Evolutionary conservation across 2,113 vertebrate genomes (phyloP).

Genomic region (Ictidomys tridecemlineatus): DNA sequence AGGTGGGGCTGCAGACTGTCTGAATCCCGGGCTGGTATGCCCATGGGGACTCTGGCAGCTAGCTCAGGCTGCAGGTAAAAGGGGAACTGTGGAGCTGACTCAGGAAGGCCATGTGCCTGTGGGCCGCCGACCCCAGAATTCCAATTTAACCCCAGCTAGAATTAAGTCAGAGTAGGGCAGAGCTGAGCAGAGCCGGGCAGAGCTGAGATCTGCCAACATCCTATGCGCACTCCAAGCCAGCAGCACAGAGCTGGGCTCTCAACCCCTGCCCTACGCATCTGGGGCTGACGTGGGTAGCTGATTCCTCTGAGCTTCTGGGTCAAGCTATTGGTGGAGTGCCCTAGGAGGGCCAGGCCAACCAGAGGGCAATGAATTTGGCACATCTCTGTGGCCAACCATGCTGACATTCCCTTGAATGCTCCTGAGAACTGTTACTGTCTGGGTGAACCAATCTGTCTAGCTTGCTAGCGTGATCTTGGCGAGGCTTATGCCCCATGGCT

Average conservation of each 20-base stretch:
- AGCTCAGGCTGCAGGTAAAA: background rate
- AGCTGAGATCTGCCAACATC: background rate
- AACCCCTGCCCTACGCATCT: background rate
- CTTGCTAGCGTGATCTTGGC: constrained; percentile 50
- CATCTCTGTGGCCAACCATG: background rate
- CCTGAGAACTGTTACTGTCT: background rate
- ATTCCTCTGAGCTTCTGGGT: background rate
- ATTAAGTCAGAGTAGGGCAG: background rate
- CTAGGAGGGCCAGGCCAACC: background rate
- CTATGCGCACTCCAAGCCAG: too few species aligned
- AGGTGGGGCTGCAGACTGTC: background rate
- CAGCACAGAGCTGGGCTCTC: background rate
- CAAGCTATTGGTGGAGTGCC: background rate
- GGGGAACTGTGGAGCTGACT: constrained; percentile 39
- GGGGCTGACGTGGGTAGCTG: background rate
- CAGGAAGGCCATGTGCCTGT: background rate
- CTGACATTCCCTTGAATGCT: background rate
- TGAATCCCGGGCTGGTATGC: background rate
- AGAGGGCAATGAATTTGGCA: background rate
- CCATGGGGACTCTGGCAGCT: background rate
- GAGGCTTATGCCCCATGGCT: background rate
- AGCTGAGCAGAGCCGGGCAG: too few species aligned
- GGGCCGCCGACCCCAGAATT: constrained; percentile 19
- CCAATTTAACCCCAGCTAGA: constrained; percentile 5
- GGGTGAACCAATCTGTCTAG: background rate